Evolutionary conservation across 1,140 invertebrate genomes (phyloP).

Genomic region (Drosophila repletoides): DNA sequence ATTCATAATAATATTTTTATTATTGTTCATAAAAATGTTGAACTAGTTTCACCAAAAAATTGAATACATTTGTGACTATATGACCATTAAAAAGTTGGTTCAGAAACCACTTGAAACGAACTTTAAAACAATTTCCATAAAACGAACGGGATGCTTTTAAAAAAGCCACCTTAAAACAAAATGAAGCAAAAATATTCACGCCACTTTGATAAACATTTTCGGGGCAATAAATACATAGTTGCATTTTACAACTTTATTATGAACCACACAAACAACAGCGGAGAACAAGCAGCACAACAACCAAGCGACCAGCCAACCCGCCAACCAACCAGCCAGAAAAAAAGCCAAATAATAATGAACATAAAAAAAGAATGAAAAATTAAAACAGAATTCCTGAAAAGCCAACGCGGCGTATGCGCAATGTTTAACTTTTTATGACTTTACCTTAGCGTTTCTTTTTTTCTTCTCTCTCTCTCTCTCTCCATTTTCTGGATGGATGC

Average conservation of each 20-base stretch:
- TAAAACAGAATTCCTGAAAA: constrained; percentile 25
- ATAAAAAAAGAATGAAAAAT: constrained; percentile 13
- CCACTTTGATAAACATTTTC: constrained; percentile 53
- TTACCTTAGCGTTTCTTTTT: constrained; percentile 21
- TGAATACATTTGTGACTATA: no score
- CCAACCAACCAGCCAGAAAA: neutral
- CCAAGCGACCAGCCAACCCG: neutral
- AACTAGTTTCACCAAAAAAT: no score
- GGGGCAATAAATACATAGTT: constrained; percentile 58
- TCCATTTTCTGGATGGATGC: constrained; percentile 4
- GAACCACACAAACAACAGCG: constrained; percentile 28
- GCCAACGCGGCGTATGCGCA: constrained; percentile 43
- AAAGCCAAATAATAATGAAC: neutral
- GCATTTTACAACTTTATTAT: constrained; percentile 64
- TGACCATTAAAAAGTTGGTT: neutral
- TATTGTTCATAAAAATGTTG: neutral
- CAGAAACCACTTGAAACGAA: constrained; percentile 10
- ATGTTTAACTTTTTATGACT: constrained; percentile 63
- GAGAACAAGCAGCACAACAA: constrained; percentile 1
- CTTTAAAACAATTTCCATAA: constrained; percentile 16
- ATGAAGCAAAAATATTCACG: constrained; percentile 36
- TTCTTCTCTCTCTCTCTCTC: neutral
- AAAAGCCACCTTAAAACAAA: constrained; percentile 9
- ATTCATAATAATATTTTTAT: no score
- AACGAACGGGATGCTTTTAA: constrained; percentile 4